These are phyloP conservation scores for Pelmatolapia mariae DNA, from an alignment of 2,113 vertebrate species.

Conservation along the genomic window DNA sequence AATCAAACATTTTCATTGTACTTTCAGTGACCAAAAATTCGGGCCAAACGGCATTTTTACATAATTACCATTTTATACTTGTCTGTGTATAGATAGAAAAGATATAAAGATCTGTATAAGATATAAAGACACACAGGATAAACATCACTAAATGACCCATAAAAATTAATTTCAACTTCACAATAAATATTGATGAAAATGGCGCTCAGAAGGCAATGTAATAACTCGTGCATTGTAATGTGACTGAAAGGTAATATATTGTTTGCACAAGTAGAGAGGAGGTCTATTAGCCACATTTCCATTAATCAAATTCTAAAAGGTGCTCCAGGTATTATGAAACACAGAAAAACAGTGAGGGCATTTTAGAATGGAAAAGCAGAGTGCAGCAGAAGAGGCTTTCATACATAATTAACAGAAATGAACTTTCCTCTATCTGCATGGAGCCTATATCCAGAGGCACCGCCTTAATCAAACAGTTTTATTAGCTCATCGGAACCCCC, in stretches of 20 bases:
- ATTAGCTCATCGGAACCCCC: constrained; percentile 38
- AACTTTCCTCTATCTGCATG: constrained; percentile 55
- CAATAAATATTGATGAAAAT: constrained; percentile 15
- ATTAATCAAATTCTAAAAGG: constrained; percentile 61
- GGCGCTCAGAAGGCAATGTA: background rate
- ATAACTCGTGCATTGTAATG: constrained; percentile 25
- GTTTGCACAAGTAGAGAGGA: constrained; percentile 35
- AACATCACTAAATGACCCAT: constrained; percentile 21
- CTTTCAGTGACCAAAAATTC: background rate
- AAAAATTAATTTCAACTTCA: background rate
- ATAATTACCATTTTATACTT: background rate
- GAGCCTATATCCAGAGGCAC: constrained; percentile 48
- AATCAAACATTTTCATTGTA: background rate
- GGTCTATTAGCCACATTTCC: constrained; percentile 45
- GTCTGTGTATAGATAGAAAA: background rate
- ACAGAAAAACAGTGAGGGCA: constrained; percentile 15
- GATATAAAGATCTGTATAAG: background rate
- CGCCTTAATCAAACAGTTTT: constrained; percentile 62
- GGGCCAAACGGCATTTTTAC: background rate
- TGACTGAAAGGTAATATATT: constrained; percentile 43
- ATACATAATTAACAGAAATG: constrained; percentile 66
- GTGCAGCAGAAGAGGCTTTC: constrained; percentile 36
- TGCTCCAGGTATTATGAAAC: constrained; percentile 51
- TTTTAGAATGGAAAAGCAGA: constrained; percentile 31
- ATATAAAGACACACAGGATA: background rate